phyloP scores from a whole-genome alignment of 2,113 vertebrate genomes.

The Vombatus ursinus region DNA sequence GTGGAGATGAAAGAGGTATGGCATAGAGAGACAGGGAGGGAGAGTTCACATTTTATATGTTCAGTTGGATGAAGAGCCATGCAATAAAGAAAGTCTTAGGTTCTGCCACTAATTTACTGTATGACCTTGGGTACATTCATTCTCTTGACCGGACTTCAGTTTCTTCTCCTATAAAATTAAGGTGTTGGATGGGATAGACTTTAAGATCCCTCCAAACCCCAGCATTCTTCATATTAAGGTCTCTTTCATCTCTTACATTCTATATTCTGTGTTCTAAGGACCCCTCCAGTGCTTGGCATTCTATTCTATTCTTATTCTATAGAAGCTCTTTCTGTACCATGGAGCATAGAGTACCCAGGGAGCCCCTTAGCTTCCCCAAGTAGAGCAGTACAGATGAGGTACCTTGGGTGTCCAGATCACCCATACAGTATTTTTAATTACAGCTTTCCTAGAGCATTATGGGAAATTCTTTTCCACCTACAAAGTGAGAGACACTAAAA shows the following conservation, averaged over 20 bases:
- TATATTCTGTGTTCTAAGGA: background rate
- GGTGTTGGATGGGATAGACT: background rate
- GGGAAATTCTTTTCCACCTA: slow-evolving; percentile 49
- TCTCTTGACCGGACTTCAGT: background rate
- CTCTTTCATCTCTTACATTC: background rate
- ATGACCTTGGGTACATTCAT: background rate
- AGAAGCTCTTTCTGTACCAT: background rate
- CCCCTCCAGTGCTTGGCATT: background rate
- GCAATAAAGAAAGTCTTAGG: background rate
- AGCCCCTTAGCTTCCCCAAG: background rate
- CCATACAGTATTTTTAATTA: slow-evolving; percentile 54
- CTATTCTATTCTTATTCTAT: background rate
- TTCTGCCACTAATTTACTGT: background rate
- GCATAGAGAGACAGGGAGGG: background rate
- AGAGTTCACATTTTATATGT: background rate
- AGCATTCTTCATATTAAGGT: background rate
- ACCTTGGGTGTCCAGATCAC: background rate
- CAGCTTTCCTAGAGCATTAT: slow-evolving; percentile 64
- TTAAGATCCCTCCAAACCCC: background rate
- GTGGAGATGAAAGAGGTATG: background rate
- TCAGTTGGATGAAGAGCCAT: background rate
- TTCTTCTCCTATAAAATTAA: background rate
- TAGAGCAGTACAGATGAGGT: background rate
- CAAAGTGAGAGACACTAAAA: background rate
- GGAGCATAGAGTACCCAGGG: background rate